Evolutionary conservation across 2,888 invertebrate species (phyloP).

Genomic region (Tenthredo amoena): DNA sequence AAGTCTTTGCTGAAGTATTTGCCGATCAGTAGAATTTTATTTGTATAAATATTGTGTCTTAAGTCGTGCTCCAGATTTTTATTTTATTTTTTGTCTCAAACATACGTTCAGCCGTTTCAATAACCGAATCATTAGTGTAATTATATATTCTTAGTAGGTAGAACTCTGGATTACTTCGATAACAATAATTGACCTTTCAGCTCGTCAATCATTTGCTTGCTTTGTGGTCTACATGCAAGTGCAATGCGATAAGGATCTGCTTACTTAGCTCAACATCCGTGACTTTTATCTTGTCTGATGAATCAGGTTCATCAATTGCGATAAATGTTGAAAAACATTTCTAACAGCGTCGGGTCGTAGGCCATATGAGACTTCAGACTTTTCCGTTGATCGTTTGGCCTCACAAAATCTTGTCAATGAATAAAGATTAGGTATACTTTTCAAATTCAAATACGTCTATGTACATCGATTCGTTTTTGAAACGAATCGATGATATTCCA

Average conservation of each 20-base stretch:
- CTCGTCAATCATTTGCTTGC: background rate
- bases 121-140: background rate
- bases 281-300: background rate
- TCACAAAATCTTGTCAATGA: background rate
- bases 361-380: background rate
- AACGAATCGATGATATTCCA: background rate
- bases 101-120: background rate
- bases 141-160: background rate
- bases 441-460: background rate
- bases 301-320: background rate
- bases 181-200: conserved; percentile 13
- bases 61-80: background rate
- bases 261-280: background rate
- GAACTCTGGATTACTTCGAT: background rate
- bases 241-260: background rate
- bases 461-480: background rate
- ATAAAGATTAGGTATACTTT: background rate
- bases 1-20: background rate
- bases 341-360: background rate
- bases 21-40: background rate
- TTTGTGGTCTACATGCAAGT: background rate
- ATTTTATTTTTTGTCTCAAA: background rate
- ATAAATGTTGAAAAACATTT: conserved; percentile 12
- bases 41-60: background rate
- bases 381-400: background rate